Percentiles rank a stretch among this genome's conserved stretches.
Evolutionary conservation across 2,797 vertebrate genomes (phyloP).

Genomic region (Rhincodon typus): DNA sequence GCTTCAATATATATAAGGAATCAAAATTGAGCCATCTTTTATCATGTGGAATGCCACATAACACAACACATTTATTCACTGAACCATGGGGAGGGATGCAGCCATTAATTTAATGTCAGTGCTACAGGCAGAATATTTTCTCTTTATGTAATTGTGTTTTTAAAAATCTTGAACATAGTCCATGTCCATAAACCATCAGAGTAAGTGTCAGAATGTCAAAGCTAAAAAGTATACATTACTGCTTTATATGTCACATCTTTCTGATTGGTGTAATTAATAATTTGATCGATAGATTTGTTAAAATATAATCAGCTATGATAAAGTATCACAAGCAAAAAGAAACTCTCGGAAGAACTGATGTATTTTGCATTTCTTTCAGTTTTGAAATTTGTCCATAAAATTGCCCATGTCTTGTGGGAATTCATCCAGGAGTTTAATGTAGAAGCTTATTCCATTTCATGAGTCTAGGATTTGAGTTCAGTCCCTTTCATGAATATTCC

Average conservation of each 20-base stretch:
- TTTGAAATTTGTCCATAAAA: neutral
- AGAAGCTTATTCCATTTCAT: neutral
- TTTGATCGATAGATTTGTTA: neutral
- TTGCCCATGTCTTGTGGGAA: neutral
- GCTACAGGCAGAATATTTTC: neutral
- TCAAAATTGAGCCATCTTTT: neutral
- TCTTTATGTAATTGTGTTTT: neutral
- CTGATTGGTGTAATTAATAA: neutral
- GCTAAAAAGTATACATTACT: neutral
- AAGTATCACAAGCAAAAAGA: neutral
- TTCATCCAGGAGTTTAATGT: neutral
- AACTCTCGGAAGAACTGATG: neutral
- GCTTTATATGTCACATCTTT: neutral
- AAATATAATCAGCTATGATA: neutral
- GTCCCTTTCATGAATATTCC: neutral
- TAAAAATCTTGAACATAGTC: neutral
- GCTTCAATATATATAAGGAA: neutral
- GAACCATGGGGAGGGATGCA: neutral
- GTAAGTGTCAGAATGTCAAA: neutral
- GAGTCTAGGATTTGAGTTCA: neutral
- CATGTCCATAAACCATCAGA: neutral
- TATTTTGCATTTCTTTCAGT: neutral
- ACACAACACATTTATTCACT: neutral
- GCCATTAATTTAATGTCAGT: slow-evolving; percentile 14
- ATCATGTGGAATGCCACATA: neutral